A percentile compares a stretch with the other conserved stretches of the same genome.
These are phyloP conservation scores for Littorina saxatilis DNA, from an alignment of 1,140 invertebrate species.

Conservation along the genomic window DNA sequence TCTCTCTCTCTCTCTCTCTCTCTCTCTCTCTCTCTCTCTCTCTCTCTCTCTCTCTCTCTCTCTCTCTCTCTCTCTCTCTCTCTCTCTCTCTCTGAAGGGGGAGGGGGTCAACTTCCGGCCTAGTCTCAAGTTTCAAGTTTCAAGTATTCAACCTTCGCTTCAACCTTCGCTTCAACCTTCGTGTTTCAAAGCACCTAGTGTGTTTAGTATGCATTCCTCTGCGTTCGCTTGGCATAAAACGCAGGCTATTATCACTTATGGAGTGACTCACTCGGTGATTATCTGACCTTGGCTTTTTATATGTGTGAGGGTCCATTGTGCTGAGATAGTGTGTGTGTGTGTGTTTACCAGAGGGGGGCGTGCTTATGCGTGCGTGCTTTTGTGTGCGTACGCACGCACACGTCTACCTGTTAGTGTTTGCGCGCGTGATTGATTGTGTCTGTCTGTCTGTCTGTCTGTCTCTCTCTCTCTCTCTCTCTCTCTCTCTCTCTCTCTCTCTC, in stretches of 20 bases:
- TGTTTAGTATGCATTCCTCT: too few relatives aligned
- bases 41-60: not conserved
- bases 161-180: too few relatives aligned
- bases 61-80: not conserved
- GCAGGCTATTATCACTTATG: too few relatives aligned
- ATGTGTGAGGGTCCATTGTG: too few relatives aligned
- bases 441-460: not conserved
- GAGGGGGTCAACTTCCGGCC: too few relatives aligned
- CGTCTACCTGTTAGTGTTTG: not conserved
- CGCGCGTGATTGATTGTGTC: not conserved
- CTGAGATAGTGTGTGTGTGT: constrained; percentile 5
- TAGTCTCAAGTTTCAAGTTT: too few relatives aligned
- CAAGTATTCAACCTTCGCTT: too few relatives aligned
- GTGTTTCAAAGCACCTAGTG: too few relatives aligned
- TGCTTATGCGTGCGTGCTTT: not conserved
- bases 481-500: not conserved
- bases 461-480: not conserved
- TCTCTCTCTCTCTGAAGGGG: not conserved
- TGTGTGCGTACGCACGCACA: not conserved
- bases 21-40: not conserved
- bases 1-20: not conserved
- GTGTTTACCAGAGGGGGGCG: too few relatives aligned
- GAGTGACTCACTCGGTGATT: too few relatives aligned
- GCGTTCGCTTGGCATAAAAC: too few relatives aligned
- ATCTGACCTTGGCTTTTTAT: too few relatives aligned